Evolutionary conservation across 1,140 invertebrate genomes (phyloP).

Genomic region (Calephelis virginiensis): DNA sequence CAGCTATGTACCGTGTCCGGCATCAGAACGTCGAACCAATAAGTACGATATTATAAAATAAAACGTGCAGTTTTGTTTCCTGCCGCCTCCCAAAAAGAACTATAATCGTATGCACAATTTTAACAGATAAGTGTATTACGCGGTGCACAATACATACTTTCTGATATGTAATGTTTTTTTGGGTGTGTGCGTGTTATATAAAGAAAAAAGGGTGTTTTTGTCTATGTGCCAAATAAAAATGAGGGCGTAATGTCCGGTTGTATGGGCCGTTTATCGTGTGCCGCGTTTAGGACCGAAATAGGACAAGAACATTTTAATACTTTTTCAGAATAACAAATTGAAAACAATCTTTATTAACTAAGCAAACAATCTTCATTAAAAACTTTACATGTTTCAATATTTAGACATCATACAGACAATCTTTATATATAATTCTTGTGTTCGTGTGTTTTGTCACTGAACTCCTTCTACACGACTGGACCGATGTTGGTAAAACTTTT

Average conservation of each 20-base stretch:
- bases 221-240: slow-evolving; percentile 78
- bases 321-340: not conserved
- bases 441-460: no score
- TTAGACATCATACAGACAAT: no score
- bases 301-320: slow-evolving; percentile 30
- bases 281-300: slow-evolving; percentile 25
- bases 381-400: no score
- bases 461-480: no score
- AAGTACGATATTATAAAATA: slow-evolving; percentile 28
- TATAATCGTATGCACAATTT: slow-evolving; percentile 44
- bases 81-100: slow-evolving; percentile 33
- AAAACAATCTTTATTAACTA: no score
- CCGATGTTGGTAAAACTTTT: no score
- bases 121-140: slow-evolving; percentile 32
- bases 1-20: slow-evolving; percentile 47
- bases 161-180: slow-evolving; percentile 39
- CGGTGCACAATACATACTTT: slow-evolving; percentile 43
- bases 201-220: slow-evolving; percentile 76
- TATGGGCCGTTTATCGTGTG: slow-evolving; percentile 66
- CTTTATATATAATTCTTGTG: no score
- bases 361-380: no score
- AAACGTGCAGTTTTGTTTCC: slow-evolving; percentile 36
- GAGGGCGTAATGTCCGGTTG: slow-evolving; percentile 74
- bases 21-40: slow-evolving; percentile 36
- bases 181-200: slow-evolving; percentile 60